Conservation (phyloP, 2,113 vertebrate species). For the Trichomycterus rosablanca region DNA sequence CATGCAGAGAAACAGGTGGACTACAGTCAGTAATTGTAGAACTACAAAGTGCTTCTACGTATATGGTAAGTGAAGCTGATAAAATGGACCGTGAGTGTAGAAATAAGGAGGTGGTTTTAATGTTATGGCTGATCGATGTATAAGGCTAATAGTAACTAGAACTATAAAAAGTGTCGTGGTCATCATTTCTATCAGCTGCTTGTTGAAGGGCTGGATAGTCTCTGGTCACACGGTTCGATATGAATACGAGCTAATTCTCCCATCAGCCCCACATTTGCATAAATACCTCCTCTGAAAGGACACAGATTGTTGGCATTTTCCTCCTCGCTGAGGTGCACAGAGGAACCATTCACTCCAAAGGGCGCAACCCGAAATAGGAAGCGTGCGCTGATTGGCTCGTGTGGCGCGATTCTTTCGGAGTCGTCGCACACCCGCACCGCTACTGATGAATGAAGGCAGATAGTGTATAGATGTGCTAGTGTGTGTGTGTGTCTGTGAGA, state of each 20-base stretch:
- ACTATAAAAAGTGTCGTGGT: too few relatives aligned
- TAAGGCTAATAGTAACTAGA: too few relatives aligned
- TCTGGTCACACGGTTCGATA: conserved; percentile 9
- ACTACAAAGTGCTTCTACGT: too few relatives aligned
- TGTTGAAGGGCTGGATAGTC: neutral
- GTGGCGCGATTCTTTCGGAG: conserved; percentile 40
- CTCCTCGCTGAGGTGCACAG: conserved; percentile 51
- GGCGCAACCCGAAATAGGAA: conserved; percentile 59
- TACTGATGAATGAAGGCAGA: conserved; percentile 17
- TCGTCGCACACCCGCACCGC: conserved; percentile 29
- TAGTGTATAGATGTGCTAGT: conserved; percentile 15
- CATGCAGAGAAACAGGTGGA: too few relatives aligned
- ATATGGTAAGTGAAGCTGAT: too few relatives aligned
- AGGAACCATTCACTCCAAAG: conserved; percentile 58
- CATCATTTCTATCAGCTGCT: too few relatives aligned
- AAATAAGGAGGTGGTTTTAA: too few relatives aligned
- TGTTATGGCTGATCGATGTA: too few relatives aligned
- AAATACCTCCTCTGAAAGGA: conserved; percentile 50
- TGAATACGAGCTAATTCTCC: conserved; percentile 28
- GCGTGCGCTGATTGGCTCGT: conserved; percentile 50
- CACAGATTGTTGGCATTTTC: conserved; percentile 48
- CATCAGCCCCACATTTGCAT: conserved; percentile 34
- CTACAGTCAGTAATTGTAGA: too few relatives aligned
- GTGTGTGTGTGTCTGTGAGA: neutral
- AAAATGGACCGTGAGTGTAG: too few relatives aligned